A percentile compares a stretch with the other conserved stretches of the same genome.
Conservation (phyloP, 2,888 invertebrate genomes). For the Caenorhabditis sp. region DNA sequence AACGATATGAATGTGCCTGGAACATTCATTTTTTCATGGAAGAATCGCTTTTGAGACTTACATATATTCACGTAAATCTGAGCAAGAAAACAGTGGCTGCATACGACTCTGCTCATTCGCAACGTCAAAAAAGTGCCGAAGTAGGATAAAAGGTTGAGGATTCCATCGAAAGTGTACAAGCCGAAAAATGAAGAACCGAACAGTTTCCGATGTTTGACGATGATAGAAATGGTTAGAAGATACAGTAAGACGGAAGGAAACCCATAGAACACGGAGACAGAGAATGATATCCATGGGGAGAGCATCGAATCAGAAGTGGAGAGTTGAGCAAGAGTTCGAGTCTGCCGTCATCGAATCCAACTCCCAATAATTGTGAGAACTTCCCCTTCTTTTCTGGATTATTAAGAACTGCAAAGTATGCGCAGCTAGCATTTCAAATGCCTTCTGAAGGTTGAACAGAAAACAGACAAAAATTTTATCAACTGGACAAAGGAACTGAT, state of each 20-base stretch:
- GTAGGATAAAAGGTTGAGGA: conserved; percentile 29
- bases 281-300: neutral
- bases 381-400: no score
- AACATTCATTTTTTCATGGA: no score
- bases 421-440: no score
- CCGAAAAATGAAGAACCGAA: conserved; percentile 36
- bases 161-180: conserved; percentile 20
- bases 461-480: no score
- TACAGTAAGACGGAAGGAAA: conserved; percentile 20
- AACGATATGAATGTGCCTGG: neutral
- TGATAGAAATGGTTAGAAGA: neutral
- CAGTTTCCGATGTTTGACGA: neutral
- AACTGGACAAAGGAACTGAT: no score
- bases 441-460: no score
- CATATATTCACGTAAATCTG: conserved; percentile 12
- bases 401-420: no score
- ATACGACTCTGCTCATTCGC: conserved; percentile 30
- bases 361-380: no score
- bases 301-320: no score
- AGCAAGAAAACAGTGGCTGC: conserved; percentile 1
- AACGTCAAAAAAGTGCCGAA: conserved; percentile 11
- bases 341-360: no score
- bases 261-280: neutral
- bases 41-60: neutral
- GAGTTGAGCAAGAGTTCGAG: no score